phyloP scores from a whole-genome alignment of 1,140 invertebrate species.

The Sycobia sp. region DNA sequence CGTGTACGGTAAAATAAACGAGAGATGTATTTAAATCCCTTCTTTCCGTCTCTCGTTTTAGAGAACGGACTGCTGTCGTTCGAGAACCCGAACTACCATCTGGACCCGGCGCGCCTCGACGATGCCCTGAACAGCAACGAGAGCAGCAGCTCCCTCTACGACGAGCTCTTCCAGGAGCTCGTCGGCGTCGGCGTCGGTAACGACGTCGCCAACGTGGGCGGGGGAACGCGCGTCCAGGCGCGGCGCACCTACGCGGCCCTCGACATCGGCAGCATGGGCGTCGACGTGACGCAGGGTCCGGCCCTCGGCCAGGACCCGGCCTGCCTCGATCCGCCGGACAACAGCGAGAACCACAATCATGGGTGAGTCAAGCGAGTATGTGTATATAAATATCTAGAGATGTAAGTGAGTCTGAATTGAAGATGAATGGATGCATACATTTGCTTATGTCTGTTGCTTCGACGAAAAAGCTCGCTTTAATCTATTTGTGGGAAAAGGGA shows the following conservation, averaged over 20 bases:
- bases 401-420: too few relatives aligned
- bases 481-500: too few relatives aligned
- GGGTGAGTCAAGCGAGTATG: slow-evolving; percentile 53
- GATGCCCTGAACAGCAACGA: slow-evolving; percentile 80
- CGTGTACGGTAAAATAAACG: too few relatives aligned
- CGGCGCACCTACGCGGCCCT: slow-evolving; percentile 69
- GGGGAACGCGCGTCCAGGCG: slow-evolving; percentile 59
- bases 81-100: slow-evolving; percentile 86
- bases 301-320: slow-evolving; percentile 63
- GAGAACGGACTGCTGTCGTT: slow-evolving; percentile 86
- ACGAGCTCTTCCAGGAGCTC: slow-evolving; percentile 68
- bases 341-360: slow-evolving; percentile 67
- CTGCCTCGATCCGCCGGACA: slow-evolving; percentile 64
- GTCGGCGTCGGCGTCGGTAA: slow-evolving; percentile 58
- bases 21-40: too few relatives aligned
- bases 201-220: slow-evolving; percentile 54
- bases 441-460: too few relatives aligned
- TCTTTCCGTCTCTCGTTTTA: slow-evolving; percentile 61
- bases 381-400: too few relatives aligned
- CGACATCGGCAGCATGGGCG: slow-evolving; percentile 74
- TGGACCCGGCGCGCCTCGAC: slow-evolving; percentile 76
- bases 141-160: slow-evolving; percentile 63
- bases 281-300: slow-evolving; percentile 70
- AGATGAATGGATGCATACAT: too few relatives aligned
- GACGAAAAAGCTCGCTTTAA: too few relatives aligned